Conservation (phyloP, 35 echinoderm and acorn worm species). For the Lytechinus variegatus region DNA sequence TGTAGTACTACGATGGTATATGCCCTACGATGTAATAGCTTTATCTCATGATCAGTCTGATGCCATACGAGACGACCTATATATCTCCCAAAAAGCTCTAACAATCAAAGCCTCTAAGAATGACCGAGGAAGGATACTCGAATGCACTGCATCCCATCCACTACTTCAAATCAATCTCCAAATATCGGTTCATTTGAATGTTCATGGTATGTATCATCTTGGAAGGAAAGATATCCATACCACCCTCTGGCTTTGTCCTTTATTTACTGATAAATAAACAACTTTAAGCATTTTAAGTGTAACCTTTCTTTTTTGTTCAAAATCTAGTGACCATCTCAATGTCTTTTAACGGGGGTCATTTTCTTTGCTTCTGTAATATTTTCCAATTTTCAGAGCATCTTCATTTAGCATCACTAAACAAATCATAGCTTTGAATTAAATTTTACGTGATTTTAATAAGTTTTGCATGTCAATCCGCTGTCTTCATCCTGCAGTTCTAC, state of each 20-base stretch:
- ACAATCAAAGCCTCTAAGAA: not conserved
- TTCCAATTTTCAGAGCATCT: too few relatives aligned
- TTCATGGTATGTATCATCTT: not conserved
- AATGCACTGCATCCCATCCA: not conserved
- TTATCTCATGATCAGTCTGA: not conserved
- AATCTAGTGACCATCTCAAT: too few relatives aligned
- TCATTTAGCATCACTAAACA: too few relatives aligned
- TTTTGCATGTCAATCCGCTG: not conserved
- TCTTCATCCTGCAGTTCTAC: not conserved
- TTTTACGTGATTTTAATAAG: too few relatives aligned
- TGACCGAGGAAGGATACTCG: not conserved
- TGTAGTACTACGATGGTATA: not conserved
- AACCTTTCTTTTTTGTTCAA: too few relatives aligned
- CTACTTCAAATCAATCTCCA: not conserved
- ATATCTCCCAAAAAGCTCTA: not conserved
- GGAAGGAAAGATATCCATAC: not conserved
- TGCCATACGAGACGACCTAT: not conserved
- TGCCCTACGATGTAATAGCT: not conserved
- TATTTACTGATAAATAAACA: not conserved
- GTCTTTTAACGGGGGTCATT: too few relatives aligned
- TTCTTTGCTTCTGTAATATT: too few relatives aligned
- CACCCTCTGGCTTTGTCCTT: not conserved
- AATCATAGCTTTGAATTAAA: too few relatives aligned
- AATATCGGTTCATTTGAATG: not conserved
- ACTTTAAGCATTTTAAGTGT: too few relatives aligned